Evolutionary conservation across 2,888 invertebrate species (phyloP).

Genomic region (Eudemis profundana): DNA sequence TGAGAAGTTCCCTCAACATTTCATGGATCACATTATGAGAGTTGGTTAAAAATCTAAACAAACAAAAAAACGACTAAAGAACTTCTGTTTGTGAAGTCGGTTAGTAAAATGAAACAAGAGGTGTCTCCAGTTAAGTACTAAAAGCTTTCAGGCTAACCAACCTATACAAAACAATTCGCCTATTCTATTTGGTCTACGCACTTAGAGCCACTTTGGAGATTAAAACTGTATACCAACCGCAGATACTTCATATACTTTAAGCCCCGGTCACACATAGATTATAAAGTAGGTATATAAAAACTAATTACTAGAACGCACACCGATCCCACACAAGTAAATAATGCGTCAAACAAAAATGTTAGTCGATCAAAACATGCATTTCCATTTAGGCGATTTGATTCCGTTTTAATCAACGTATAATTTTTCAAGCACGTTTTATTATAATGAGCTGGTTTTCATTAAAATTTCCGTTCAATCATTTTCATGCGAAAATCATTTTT

Average conservation of each 20-base stretch:
- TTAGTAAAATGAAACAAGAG: too few species aligned
- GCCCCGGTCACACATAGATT: neutral
- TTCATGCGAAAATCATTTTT: constrained; percentile 75
- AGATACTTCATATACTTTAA: neutral
- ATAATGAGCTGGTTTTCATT: constrained; percentile 50
- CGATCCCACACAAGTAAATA: neutral
- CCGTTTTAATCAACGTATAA: constrained; percentile 27
- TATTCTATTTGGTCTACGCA: neutral
- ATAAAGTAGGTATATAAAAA: constrained; percentile 15
- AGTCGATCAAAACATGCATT: constrained; percentile 28
- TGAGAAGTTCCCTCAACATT: too few species aligned
- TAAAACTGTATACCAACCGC: neutral
- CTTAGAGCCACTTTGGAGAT: neutral
- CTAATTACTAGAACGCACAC: neutral
- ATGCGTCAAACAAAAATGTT: constrained; percentile 31
- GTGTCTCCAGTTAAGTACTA: too few species aligned
- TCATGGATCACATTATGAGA: too few species aligned
- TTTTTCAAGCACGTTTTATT: constrained; percentile 41
- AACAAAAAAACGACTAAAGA: too few species aligned
- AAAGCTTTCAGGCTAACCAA: too few species aligned
- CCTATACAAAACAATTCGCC: neutral
- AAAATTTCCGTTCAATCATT: constrained; percentile 64
- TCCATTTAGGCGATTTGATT: constrained; percentile 37
- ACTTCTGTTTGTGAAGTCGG: too few species aligned
- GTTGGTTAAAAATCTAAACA: too few species aligned